Evolutionary conservation across 2,888 invertebrate species (phyloP).

Genomic region (Lypha dubia): DNA sequence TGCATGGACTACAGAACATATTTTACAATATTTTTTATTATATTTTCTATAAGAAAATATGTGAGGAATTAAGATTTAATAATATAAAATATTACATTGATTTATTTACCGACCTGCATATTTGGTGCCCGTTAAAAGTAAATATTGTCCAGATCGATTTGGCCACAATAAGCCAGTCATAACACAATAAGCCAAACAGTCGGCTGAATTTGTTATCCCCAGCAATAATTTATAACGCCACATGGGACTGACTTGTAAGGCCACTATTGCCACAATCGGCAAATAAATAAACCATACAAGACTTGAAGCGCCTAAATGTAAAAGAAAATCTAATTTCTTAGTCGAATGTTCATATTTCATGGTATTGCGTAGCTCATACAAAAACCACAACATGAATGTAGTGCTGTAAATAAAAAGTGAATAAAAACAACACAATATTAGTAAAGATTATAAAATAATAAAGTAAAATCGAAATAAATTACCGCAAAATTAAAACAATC

Average conservation of each 20-base stretch:
- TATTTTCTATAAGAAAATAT: neutral
- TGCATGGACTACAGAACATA: too few species aligned
- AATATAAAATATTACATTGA: too few species aligned
- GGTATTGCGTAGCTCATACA: slow-evolving; percentile 89
- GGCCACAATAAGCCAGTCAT: slow-evolving; percentile 99
- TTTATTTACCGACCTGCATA: slow-evolving; percentile 84
- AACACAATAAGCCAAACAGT: slow-evolving; percentile 96
- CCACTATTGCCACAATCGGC: slow-evolving; percentile 96
- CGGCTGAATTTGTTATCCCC: slow-evolving; percentile 97
- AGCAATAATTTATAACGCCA: slow-evolving; percentile 97
- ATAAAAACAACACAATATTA: neutral
- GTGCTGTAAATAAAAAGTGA: slow-evolving; percentile 84
- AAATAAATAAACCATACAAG: slow-evolving; percentile 99
- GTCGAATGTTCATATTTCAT: slow-evolving; percentile 92
- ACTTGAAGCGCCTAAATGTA: slow-evolving; percentile 98
- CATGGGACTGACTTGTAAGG: slow-evolving; percentile 95
- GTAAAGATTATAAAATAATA: neutral
- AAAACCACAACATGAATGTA: slow-evolving; percentile 93
- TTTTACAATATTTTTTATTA: too few species aligned
- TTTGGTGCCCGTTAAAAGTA: slow-evolving; percentile 89
- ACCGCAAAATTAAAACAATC: slow-evolving; percentile 92
- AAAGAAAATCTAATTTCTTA: slow-evolving; percentile 94
- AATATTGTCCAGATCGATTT: slow-evolving; percentile 95
- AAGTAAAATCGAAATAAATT: slow-evolving; percentile 20
- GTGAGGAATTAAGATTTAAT: neutral